Percentiles rank a stretch among this genome's conserved stretches.
Evolutionary conservation across 2,888 invertebrate species (phyloP).

Genomic region (Drosophila antonietae): DNA sequence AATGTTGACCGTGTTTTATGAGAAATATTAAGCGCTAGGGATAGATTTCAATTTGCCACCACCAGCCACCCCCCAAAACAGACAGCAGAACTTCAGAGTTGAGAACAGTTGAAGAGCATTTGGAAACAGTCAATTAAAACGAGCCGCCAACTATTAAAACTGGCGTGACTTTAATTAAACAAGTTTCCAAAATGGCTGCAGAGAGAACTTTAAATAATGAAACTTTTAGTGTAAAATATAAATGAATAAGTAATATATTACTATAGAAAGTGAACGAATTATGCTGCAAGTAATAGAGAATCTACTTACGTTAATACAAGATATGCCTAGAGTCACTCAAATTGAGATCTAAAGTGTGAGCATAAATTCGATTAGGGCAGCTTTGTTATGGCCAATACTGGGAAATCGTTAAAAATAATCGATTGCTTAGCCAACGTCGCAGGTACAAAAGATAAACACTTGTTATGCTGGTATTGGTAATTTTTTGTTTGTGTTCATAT

Average conservation of each 20-base stretch:
- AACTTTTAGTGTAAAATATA: neutral
- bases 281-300: neutral
- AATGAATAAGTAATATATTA: neutral
- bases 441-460: neutral
- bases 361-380: slow-evolving; percentile 27
- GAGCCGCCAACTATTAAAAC: slow-evolving; percentile 37
- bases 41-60: slow-evolving; percentile 4
- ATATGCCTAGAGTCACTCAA: neutral
- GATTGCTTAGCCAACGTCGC: slow-evolving; percentile 1
- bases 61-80: neutral
- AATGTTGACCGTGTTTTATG: slow-evolving; percentile 46
- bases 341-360: neutral
- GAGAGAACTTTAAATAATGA: neutral
- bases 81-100: neutral
- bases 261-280: neutral
- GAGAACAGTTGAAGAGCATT: slow-evolving; percentile 3
- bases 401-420: slow-evolving; percentile 1
- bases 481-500: slow-evolving; percentile 57
- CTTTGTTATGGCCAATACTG: slow-evolving; percentile 21
- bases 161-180: slow-evolving; percentile 14
- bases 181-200: neutral
- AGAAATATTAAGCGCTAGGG: slow-evolving; percentile 30
- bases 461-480: slow-evolving; percentile 25
- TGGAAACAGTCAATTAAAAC: slow-evolving; percentile 41
- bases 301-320: neutral